Evolutionary conservation across 2,113 vertebrate genomes (phyloP).

Genomic region (Corythornis cristatus): DNA sequence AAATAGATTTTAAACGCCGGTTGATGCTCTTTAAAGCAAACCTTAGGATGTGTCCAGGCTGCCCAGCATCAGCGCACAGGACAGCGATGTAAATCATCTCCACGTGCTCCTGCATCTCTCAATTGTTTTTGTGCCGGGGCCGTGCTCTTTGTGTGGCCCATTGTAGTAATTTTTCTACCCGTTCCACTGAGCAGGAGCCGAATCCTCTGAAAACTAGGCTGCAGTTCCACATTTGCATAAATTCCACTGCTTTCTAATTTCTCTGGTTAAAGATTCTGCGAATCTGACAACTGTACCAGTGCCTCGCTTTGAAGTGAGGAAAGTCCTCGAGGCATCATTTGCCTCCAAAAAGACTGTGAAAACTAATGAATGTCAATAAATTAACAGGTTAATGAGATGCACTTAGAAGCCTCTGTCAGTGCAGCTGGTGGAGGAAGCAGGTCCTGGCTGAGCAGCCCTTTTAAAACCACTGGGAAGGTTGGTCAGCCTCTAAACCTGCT

Average conservation of each 20-base stretch:
- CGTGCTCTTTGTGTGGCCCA: background rate
- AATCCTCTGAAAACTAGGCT: background rate
- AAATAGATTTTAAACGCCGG: no score
- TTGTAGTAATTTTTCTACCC: background rate
- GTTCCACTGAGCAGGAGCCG: background rate
- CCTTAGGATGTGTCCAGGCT: background rate
- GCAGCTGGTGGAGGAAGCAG: background rate
- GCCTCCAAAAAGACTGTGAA: background rate
- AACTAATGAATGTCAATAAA: background rate
- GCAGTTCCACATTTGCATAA: background rate
- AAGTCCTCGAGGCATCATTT: background rate
- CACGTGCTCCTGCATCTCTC: background rate
- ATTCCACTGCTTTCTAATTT: background rate
- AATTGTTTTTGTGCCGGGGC: background rate
- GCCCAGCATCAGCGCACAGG: fast-evolving
- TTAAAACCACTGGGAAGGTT: fast-evolving
- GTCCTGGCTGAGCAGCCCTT: fast-evolving
- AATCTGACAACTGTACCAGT: background rate
- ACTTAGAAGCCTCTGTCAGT: fast-evolving
- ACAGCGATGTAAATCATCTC: background rate
- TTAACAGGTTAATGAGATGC: background rate
- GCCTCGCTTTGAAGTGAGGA: constrained; percentile 12
- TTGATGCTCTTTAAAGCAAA: background rate
- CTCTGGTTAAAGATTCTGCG: background rate
- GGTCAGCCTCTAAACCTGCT: background rate